phyloP scores from a whole-genome alignment of 2,888 invertebrate species.

The Agriopis leucophaearia region DNA sequence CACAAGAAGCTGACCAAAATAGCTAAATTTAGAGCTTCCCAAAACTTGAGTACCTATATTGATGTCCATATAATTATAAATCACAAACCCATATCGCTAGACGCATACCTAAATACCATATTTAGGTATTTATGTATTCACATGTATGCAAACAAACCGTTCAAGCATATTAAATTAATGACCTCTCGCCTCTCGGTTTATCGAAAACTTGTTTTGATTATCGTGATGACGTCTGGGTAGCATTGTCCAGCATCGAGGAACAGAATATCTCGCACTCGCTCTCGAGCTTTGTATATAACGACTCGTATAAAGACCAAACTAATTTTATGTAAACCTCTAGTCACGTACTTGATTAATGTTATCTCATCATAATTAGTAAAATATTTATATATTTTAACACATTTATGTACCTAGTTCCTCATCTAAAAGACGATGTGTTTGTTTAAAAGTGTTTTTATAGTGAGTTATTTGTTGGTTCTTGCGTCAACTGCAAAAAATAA shows the following conservation, averaged over 20 bases:
- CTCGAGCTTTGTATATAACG: constrained; percentile 49
- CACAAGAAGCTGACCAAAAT: too few species aligned
- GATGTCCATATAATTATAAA: too few species aligned
- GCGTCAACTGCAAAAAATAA: constrained; percentile 51
- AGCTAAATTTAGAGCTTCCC: too few species aligned
- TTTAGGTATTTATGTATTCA: background rate
- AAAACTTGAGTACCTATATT: too few species aligned
- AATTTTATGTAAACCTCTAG: constrained; percentile 28
- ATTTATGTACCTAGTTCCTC: background rate
- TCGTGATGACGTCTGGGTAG: constrained; percentile 59
- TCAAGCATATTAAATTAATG: constrained; percentile 28
- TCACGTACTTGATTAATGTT: constrained; percentile 24
- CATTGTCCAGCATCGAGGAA: constrained; percentile 52
- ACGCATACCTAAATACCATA: background rate
- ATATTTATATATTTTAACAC: background rate
- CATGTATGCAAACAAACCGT: constrained; percentile 13
- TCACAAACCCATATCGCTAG: too few species aligned
- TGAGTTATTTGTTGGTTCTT: constrained; percentile 52
- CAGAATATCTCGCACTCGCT: constrained; percentile 31
- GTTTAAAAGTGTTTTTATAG: constrained; percentile 46
- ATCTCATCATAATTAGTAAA: background rate
- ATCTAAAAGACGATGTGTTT: constrained; percentile 13
- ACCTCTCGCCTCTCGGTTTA: constrained; percentile 51
- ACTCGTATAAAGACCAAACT: constrained; percentile 34
- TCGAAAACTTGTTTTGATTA: constrained; percentile 67